phyloP scores from a whole-genome alignment of 2,797 vertebrate genomes.

The Enteromius unitaeniatus region DNA sequence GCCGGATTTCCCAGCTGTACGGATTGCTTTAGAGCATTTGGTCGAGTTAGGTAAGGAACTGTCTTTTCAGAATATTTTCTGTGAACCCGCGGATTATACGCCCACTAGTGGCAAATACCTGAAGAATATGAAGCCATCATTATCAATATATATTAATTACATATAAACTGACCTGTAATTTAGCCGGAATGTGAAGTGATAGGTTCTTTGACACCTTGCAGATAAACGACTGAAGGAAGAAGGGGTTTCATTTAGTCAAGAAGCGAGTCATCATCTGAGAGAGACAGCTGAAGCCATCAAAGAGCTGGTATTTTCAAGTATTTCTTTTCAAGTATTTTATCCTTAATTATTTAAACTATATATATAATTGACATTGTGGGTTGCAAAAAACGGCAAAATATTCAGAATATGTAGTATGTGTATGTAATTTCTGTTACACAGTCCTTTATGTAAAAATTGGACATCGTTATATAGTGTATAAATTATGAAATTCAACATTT shows the following conservation, averaged over 20 bases:
- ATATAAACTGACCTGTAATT: neutral
- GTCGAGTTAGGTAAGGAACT: conserved; percentile 68
- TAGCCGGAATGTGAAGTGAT: neutral
- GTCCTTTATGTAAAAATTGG: too few relatives aligned
- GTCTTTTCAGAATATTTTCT: neutral
- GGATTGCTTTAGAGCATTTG: conserved; percentile 71
- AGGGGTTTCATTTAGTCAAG: conserved; percentile 70
- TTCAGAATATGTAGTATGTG: neutral
- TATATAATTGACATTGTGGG: neutral
- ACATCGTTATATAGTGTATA: neutral
- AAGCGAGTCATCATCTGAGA: conserved; percentile 76
- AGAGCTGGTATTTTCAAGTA: conserved; percentile 70
- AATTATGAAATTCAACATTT: neutral
- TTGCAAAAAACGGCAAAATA: neutral
- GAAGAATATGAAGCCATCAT: neutral
- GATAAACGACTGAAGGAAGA: conserved; percentile 77
- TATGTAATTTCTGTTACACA: neutral
- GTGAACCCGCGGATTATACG: neutral
- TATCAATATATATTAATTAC: neutral
- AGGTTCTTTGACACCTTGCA: conserved; percentile 62
- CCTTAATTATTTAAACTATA: neutral
- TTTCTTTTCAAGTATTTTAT: neutral
- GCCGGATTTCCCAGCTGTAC: conserved; percentile 72
- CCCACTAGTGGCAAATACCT: neutral
- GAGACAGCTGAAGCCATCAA: conserved; percentile 76